Evolutionary conservation across 2,113 vertebrate species (phyloP), one percentile per base, ranked within the genome.

Genomic region (Xiphias gladius): DNA sequence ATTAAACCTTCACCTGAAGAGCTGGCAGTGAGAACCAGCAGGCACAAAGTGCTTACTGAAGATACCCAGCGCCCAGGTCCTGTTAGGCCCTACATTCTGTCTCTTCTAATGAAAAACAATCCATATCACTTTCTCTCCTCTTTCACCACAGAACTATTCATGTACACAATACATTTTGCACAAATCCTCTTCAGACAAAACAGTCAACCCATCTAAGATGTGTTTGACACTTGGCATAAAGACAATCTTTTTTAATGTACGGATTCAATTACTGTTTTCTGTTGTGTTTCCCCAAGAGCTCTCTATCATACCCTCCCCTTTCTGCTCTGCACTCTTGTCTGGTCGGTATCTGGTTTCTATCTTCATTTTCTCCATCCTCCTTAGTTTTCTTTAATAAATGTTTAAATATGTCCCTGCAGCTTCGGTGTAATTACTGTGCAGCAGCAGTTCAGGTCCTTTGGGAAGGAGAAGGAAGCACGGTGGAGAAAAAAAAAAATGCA

Each of bases 341-440:
- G 79, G 70, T 65, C 79, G 62, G 76, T 77, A 86, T 91, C 85
- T 75, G 78, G 24, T 41, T 88, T 90, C 87, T 78, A 83, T 92
- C 88, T 87, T 91, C 89, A 94, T 94, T 92, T 92, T 89, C 90
- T 83, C 79, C 71, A 14, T 86, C 88, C 85, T 88, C 80, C 83
- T 89, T 92, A 87, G 88, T 89, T 90, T 90, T 93, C 88, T 93
- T 93, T 94, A 92, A 94, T 95, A 94, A 94, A 94, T 94, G 94
- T 95, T 94, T 94, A 94, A 95, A 94, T 90, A 92, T 79, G 89
- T 94, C 94, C 94, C 95, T 86, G 91, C 90, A 93, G 95, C 93
- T 89, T 92, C 70, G 73, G 88, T 93, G 93, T 95, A 95, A 95
- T 95, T 95, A 95, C 93, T 88, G 90, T 85, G 93, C 92, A 91